phyloP scores from a whole-genome alignment of 2,113 vertebrate species.

The Poeciliopsis prolifica region DNA sequence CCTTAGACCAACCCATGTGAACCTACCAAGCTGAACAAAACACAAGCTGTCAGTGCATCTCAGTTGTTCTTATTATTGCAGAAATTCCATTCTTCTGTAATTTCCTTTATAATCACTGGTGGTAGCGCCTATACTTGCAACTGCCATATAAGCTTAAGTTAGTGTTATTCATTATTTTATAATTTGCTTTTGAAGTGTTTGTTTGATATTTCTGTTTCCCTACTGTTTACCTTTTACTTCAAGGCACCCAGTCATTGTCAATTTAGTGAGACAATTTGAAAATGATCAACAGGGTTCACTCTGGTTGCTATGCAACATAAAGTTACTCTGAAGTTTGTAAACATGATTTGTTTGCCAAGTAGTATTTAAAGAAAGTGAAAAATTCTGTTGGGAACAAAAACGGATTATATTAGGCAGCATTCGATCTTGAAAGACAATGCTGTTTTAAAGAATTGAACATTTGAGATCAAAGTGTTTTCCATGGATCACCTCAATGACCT shows the following conservation, averaged over 20 bases:
- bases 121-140: constrained; percentile 70
- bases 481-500: background rate
- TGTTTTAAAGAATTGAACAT: background rate
- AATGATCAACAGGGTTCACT: constrained; percentile 58
- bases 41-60: constrained; percentile 77
- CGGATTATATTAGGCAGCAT: background rate
- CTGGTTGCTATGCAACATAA: constrained; percentile 75
- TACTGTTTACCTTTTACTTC: constrained; percentile 20
- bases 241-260: constrained; percentile 18
- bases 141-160: constrained; percentile 66
- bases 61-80: constrained; percentile 74
- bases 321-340: constrained; percentile 32
- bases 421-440: constrained; percentile 38
- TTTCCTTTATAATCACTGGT: constrained; percentile 73
- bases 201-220: constrained; percentile 40
- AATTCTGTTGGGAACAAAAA: background rate
- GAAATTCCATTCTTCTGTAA: constrained; percentile 67
- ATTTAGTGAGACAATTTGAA: constrained; percentile 25
- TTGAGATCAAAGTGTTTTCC: constrained; percentile 3
- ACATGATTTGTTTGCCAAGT: constrained; percentile 28
- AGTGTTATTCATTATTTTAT: constrained; percentile 68
- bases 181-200: constrained; percentile 46
- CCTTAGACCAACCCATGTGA: constrained; percentile 78
- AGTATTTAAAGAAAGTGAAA: constrained; percentile 35
- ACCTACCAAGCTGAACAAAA: constrained; percentile 71